phyloP scores from a whole-genome alignment of 2,888 invertebrate species.

The Hylaea fasciaria region DNA sequence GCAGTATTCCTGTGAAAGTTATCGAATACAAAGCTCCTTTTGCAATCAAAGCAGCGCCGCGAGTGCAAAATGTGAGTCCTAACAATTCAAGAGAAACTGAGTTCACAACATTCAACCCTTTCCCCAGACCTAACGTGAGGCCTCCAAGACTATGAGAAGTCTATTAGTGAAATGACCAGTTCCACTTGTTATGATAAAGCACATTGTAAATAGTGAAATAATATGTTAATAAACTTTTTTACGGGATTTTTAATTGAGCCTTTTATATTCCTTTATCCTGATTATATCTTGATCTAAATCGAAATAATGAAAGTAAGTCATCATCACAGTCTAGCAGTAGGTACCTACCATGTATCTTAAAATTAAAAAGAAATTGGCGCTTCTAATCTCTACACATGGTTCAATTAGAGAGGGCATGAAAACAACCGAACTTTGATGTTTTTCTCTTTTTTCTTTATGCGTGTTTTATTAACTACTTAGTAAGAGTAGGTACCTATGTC shows the following conservation, averaged over 20 bases:
- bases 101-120: conserved; percentile 67
- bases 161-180: conserved; percentile 34
- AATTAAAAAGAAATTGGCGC: no score
- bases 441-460: no score
- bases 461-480: no score
- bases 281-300: not conserved
- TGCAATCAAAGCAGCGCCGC: conserved; percentile 35
- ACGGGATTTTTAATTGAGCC: conserved; percentile 7
- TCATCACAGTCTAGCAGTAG: no score
- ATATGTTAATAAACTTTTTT: conserved; percentile 41
- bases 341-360: no score
- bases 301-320: no score
- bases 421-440: no score
- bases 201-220: conserved; percentile 56
- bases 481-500: no score
- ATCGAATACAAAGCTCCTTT: conserved; percentile 54
- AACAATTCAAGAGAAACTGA: conserved; percentile 61
- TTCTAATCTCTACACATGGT: no score
- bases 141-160: conserved; percentile 62
- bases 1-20: conserved; percentile 53
- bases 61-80: conserved; percentile 52
- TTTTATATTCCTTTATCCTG: not conserved
- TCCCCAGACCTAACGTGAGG: conserved; percentile 59
- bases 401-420: no score
- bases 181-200: conserved; percentile 66